phyloP scores from a whole-genome alignment of 2,797 vertebrate genomes.

The Caiman crocodilus region DNA sequence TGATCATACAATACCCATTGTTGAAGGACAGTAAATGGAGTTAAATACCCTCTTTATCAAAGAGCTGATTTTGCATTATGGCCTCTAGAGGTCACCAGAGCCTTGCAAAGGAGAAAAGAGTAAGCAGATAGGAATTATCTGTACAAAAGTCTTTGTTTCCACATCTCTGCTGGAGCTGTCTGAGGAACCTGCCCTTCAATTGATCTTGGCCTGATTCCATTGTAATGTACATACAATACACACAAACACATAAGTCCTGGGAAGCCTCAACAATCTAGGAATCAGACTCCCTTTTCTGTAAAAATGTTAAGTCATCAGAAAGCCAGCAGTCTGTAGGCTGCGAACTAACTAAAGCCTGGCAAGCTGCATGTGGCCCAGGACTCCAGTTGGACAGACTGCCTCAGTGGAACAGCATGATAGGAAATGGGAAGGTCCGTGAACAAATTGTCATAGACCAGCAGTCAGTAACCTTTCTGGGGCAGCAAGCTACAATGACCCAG shows the following conservation, averaged over 20 bases:
- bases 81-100: slow-evolving; percentile 76
- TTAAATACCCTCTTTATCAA: background rate
- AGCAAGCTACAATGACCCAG: too few species aligned
- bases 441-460: too few species aligned
- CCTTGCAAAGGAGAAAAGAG: slow-evolving; percentile 35
- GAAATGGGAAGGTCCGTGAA: too few species aligned
- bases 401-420: too few species aligned
- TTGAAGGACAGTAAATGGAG: background rate
- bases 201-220: fast-evolving
- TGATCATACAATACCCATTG: fast-evolving
- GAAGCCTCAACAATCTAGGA: background rate
- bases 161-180: background rate
- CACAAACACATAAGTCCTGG: background rate
- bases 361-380: too few species aligned
- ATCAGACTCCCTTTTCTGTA: background rate
- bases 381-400: too few species aligned
- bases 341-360: too few species aligned
- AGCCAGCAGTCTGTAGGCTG: too few species aligned
- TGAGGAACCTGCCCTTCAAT: background rate
- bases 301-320: background rate
- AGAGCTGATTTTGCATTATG: slow-evolving; percentile 23
- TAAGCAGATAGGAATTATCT: background rate
- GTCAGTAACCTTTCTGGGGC: too few species aligned
- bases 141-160: slow-evolving; percentile 14
- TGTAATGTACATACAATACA: fast-evolving